These are phyloP conservation scores for Mastacembelus armatus DNA, from an alignment of 2,797 vertebrate genomes.

Conservation along the genomic window DNA sequence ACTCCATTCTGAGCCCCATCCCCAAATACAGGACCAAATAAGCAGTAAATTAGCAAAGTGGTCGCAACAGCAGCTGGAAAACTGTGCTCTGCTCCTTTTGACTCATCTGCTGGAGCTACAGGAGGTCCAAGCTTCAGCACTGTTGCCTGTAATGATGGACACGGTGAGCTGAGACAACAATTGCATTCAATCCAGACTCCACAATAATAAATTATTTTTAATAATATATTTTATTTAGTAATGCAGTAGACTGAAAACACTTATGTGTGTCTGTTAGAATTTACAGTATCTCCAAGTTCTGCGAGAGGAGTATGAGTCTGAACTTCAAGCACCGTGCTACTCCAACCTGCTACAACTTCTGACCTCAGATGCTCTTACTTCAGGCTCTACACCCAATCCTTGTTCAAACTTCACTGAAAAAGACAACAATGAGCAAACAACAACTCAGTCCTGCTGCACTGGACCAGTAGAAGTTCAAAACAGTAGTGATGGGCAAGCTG, in stretches of 20 bases:
- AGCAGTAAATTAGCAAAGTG: background rate
- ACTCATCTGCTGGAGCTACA: constrained; percentile 75
- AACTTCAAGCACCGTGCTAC: constrained; percentile 51
- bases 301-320: constrained; percentile 57
- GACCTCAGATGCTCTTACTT: constrained; percentile 41
- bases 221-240: too few species aligned
- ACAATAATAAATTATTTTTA: background rate
- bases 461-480: constrained; percentile 10
- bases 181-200: background rate
- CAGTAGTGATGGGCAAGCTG: background rate
- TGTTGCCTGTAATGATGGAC: constrained; percentile 62
- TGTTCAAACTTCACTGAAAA: constrained; percentile 17
- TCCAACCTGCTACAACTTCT: constrained; percentile 67
- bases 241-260: background rate
- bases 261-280: constrained; percentile 59
- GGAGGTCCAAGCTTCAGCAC: constrained; percentile 64
- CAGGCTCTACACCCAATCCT: constrained; percentile 6
- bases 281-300: constrained; percentile 42
- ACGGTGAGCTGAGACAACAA: constrained; percentile 59
- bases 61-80: constrained; percentile 47
- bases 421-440: constrained; percentile 12
- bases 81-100: constrained; percentile 72
- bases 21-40: constrained; percentile 9
- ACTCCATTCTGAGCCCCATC: background rate
- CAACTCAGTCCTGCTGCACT: constrained; percentile 8